Evolutionary conservation across 2,797 vertebrate species (phyloP), one percentile per base, ranked within the genome.

Genomic region (Sebastiscus albofasciatus): DNA sequence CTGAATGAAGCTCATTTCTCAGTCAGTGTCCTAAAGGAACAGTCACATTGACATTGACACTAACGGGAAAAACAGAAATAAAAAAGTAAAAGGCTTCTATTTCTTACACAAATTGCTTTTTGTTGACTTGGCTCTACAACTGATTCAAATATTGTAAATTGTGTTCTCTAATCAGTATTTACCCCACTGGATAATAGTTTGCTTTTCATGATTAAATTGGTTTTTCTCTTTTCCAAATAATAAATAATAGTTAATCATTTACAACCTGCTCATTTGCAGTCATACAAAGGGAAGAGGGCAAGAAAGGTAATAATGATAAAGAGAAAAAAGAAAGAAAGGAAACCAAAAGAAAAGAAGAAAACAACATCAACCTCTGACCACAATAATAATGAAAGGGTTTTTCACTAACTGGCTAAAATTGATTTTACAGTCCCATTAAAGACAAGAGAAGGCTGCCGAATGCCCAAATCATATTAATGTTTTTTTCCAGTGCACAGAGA

Each of bases 341-440:
- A 71, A 76, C 1, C 5, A 11, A 46, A 74, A 59, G 13, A 46
- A 0, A 2, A 67, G 6, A 33, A 54, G 8, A 3, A 12, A 24
- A 22, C 39, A 12, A 71, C 9, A 77, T 60, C 33, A 68, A 69
- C 62, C 65, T 81, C 22, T 66, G 36, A 67, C 72, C n/a, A 52
- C 34, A 75, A 56, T 70, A 74, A 72, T 55, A 77, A 83, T 69
- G 24, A 80, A 64, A 58, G 36, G 13, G 26, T 46, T 84, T 66
- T 71, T 74, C 22, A 67, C 61, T 75, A 76, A 80, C 77, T 71
- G 73, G 7, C 24, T 72, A n/a, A 77, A 79, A 80, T 80, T 55
- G 70, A 89, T 88, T 89, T 86, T 58, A 33, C 42, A 68, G 49
- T 70, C 16, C 78, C 18, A 61, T 87, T 84, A 75, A 85, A 72